phyloP scores from a whole-genome alignment of 2,113 vertebrate species.

The Oncorhynchus nerka region DNA sequence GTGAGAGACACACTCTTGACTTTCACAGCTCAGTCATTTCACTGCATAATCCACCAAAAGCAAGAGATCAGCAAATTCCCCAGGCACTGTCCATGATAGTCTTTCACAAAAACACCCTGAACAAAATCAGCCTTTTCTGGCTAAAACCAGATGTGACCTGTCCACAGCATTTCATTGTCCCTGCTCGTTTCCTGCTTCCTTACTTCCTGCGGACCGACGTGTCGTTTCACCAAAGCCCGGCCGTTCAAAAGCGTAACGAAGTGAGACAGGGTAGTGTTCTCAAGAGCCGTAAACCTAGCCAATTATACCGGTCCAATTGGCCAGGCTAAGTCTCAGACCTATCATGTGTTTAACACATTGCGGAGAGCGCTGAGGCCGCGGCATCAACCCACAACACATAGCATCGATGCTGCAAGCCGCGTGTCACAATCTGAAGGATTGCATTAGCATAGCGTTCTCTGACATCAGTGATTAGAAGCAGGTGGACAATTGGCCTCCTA shows the following conservation, averaged over 20 bases:
- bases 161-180: slow-evolving; percentile 34
- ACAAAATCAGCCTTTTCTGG: slow-evolving; percentile 30
- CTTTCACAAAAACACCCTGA: not conserved
- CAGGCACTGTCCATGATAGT: not conserved
- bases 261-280: not conserved
- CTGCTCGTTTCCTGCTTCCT: slow-evolving; percentile 17
- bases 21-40: not conserved
- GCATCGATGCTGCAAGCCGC: not conserved
- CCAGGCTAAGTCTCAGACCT: slow-evolving; percentile 2
- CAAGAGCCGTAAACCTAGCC: slow-evolving; percentile 22
- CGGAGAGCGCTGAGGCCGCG: not conserved
- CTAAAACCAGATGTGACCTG: slow-evolving; percentile 53
- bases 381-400: not conserved
- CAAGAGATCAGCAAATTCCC: not conserved
- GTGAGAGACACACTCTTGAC: not conserved
- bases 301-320: slow-evolving; percentile 3
- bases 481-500: slow-evolving; percentile 16
- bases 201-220: slow-evolving; percentile 44
- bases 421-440: not conserved
- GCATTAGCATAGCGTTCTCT: not conserved
- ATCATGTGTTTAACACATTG: slow-evolving; percentile 18
- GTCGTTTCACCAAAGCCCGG: slow-evolving; percentile 42
- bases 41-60: no score
- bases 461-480: slow-evolving; percentile 51
- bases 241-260: slow-evolving; percentile 29